phyloP scores from a whole-genome alignment of 2,113 vertebrate species.

The Turnix velox region DNA sequence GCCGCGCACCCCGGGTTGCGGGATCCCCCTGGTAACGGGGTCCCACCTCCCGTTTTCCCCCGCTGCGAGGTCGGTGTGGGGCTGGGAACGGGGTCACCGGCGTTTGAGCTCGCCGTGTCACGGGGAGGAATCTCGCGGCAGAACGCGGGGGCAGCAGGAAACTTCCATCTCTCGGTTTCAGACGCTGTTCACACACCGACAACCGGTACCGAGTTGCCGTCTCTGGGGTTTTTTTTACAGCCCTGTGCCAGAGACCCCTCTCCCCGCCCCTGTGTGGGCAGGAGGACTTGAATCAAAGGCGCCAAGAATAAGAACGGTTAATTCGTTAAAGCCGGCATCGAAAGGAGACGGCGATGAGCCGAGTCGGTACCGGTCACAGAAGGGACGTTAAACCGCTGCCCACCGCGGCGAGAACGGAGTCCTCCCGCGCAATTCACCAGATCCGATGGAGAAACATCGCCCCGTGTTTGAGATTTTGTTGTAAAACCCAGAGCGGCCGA shows the following conservation, averaged over 20 bases:
- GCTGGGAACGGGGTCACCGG: background rate
- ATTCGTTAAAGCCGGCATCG: background rate
- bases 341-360: background rate
- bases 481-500: background rate
- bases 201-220: too few relatives aligned
- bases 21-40: too few relatives aligned
- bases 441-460: background rate
- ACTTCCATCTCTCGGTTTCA: background rate
- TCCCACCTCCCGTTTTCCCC: background rate
- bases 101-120: background rate
- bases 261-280: background rate
- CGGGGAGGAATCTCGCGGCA: background rate
- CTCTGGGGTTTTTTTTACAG: background rate
- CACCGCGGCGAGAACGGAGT: background rate
- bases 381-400: background rate
- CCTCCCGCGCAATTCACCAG: background rate
- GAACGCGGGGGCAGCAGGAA: background rate
- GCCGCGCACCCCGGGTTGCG: too few relatives aligned
- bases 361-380: too few relatives aligned
- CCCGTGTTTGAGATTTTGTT: fast-evolving
- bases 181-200: fast-evolving
- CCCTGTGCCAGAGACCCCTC: background rate
- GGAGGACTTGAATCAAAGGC: background rate
- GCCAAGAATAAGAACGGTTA: background rate
- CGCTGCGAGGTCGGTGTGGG: background rate